Evolutionary conservation across 2,113 vertebrate genomes (phyloP).

Genomic region (Atrichornis clamosus): DNA sequence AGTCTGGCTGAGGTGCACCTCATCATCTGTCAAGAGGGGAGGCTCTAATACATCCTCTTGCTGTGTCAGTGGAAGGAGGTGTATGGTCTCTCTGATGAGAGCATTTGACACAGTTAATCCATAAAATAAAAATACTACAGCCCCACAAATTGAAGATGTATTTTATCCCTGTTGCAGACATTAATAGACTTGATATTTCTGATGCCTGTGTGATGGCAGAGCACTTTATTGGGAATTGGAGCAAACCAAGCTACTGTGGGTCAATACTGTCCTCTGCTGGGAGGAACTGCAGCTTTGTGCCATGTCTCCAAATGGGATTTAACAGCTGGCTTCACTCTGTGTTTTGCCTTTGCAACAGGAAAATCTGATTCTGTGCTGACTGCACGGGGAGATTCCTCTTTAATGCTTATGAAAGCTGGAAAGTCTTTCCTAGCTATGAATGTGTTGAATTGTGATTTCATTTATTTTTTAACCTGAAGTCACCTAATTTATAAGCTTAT

Average conservation of each 20-base stretch:
- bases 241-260: neutral
- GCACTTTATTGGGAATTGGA: neutral
- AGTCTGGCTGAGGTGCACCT: neutral
- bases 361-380: neutral
- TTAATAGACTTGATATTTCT: neutral
- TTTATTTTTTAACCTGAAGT: neutral
- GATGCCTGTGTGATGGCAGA: neutral
- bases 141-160: neutral
- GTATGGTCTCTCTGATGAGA: neutral
- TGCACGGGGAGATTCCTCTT: neutral
- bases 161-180: neutral
- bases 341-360: neutral
- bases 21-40: neutral
- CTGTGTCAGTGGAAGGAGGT: neutral
- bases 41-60: neutral
- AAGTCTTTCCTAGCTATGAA: neutral
- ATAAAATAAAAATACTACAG: neutral
- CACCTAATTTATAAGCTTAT: neutral
- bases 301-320: neutral
- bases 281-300: neutral
- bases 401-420: neutral
- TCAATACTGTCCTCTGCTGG: conserved; percentile 43
- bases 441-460: neutral
- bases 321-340: neutral
- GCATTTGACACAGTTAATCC: neutral